Evolutionary conservation across 2,797 vertebrate species (phyloP), one percentile per base, ranked within the genome.

Genomic region (Echeneis naucrates): DNA sequence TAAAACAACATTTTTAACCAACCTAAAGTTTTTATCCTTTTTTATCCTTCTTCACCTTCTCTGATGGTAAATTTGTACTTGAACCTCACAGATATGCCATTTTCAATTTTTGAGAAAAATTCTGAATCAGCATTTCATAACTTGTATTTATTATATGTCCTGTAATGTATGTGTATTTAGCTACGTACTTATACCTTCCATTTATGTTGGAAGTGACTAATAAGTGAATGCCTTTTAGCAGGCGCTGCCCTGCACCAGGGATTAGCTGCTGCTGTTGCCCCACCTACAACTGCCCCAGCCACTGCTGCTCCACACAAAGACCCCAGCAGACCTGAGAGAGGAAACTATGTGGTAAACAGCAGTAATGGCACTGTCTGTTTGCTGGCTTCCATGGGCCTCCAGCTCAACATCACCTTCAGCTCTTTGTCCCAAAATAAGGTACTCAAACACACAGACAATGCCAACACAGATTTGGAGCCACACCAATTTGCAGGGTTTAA

Each of bases 371-470:
- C 92, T 0, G 17, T 59, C 47, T 95, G 95, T 84, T 82, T 95
- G 33, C 65, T 94, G 90, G 94, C 95, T 3, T 68, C 68, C 23
- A 94, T 95, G 92, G 95, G 95, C 16, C 88, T 99, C 62, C 97
- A 98, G 91, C 92, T 98, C 80, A 98, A 97, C 76, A 27, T 99
- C 87, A 96, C 93, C 77, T 96, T 94, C 72, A 48, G 0, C 65
- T 94, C 93, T 13, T 13, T 27, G 50, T 81, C 90, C 23, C 71
- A 82, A 68, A 90, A 92, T 47, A 92, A 92, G 94, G 95, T 95
- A 61, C 35, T 9, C 4, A 19, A 38, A 45, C 32, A 61, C 42
- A 17, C 19, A 7, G 5, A 12, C 13, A 17, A 21, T 44, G n/a
- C 10, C 4, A 42, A 12, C 58, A 27, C 27, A 27, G 14, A n/a